A percentile compares a stretch with the other conserved stretches of the same genome.
Conservation (phyloP, 2,797 vertebrate species). For the Gobio occitaniae region DNA sequence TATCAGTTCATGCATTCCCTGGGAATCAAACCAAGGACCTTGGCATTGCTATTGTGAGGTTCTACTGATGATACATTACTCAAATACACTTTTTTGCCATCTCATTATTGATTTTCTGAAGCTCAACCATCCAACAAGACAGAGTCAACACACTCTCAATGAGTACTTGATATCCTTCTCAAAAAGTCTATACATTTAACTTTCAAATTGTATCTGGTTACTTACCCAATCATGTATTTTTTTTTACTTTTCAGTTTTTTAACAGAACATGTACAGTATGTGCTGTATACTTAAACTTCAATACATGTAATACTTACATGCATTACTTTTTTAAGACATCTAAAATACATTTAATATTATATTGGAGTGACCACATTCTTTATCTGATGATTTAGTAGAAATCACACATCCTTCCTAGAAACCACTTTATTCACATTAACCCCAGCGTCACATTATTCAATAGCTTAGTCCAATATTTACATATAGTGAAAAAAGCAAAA, state of each 20-base stretch:
- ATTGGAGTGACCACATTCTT: neutral
- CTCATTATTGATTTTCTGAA: neutral
- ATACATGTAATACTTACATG: neutral
- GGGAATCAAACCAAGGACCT: neutral
- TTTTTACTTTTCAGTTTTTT: neutral
- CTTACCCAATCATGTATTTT: neutral
- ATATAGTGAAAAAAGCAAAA: neutral
- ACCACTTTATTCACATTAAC: slow-evolving; percentile 4
- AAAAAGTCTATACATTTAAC: neutral
- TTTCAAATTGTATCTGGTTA: neutral
- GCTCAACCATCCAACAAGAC: neutral
- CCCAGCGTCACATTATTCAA: neutral
- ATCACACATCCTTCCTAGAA: neutral
- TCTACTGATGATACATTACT: neutral
- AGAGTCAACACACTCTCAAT: neutral
- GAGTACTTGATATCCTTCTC: neutral
- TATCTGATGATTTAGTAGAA: neutral
- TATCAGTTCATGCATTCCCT: neutral
- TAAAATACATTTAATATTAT: neutral
- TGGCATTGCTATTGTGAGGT: neutral
- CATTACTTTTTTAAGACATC: neutral
- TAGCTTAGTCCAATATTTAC: slow-evolving; percentile 16
- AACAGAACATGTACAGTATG: neutral
- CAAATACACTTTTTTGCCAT: neutral
- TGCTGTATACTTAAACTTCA: neutral